Evolutionary conservation across 1,140 invertebrate species (phyloP), one percentile per base, ranked within the genome.

Genomic region (Antheraea mylitta): DNA sequence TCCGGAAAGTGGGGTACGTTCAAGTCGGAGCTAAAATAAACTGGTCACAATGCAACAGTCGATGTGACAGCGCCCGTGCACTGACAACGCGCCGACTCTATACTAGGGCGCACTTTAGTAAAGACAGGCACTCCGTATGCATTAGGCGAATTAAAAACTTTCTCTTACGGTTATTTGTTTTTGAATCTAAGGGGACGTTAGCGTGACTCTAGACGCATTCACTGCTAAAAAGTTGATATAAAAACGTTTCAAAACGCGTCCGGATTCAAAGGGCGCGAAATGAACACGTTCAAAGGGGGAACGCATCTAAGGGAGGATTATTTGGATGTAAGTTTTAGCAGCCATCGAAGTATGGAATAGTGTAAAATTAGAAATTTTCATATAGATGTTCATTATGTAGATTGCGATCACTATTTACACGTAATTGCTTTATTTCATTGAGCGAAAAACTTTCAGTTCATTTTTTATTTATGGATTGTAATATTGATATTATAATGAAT

Each of bases 101-200:
- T 82, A 86, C 74, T 86, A 79, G 71, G 76, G 78, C 80, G 80
- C 81, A 80, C 80, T 86, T 81, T 85, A 80, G 75, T 79, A 83
- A 87, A 79, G 76, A 82, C 80, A 82, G 76, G 77, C 81, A 81
- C 78, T 81, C 67, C 72, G 78, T 75, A 77, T 90, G 85, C 88
- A 90, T 90, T 90, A 90, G 86, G 87, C 82, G 79, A 89, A 90
- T 90, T 90, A 90, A 90, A 89, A 90, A 89, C 75, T 81, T 82
- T 77, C 84, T 75, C 80, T 81, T 72, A 65, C 77, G 77, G 77
- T 80, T 81, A 83, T 86, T 88, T 89, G 84, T 87, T 82, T 82
- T 69, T 71, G 63, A 72, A 84, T 82, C 78, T 79, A 82, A 77
- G 70, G 71, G 58, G 75, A 76, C 73, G 58, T 65, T 74, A 68